Evolutionary conservation across 2,888 invertebrate species (phyloP), one percentile per base, ranked within the genome.

Genomic region (Salticus scenicus): DNA sequence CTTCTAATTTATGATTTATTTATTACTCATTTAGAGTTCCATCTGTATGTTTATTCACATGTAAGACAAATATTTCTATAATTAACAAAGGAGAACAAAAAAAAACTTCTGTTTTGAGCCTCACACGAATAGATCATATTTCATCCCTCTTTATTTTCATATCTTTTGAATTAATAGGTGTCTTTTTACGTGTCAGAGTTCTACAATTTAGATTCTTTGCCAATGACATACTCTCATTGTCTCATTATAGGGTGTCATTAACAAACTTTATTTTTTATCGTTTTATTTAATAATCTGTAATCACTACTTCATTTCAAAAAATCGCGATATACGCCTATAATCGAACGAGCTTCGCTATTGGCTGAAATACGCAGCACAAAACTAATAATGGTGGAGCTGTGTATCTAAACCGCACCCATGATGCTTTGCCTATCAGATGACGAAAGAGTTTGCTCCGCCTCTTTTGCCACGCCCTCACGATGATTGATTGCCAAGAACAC

Each of bases 401-500:
- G 17, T 51, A 2, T 0, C 66, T 2, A n/a, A 66, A 77, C 47
- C 72, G 42, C 67, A 66, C 77, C 27, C 73, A 47, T 41, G 2
- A 28, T 51, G 37, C 8, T 1, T 2, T 31, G 67, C 24, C 67
- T 7, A 31, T 31, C 37, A n/a, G 14, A 17, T 31, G 17, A 30
- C 17, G 30, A 14, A 30, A 31, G 4, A 5, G 10, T 10, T 27
- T 67, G 33, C 77, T 33, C 76, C 77, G 72, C 77, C 77, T 30
- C 12, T 28, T 72, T 67, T 37, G 73, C 67, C 63, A 72, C 77
- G 77, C 83, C 77, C 42, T 5, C 51, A 20, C 8, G 27, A 72
- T 84, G 83, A 84, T 84, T 73, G 83, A 84, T 77, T 37, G 27
- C n/a, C 57, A n/a, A 24, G 14, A 41, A 27, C 67, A 77, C 77